A percentile compares a stretch with the other conserved stretches of the same genome.
phyloP scores from a whole-genome alignment of 1,140 invertebrate species.

The Globodera rostochiensis region DNA sequence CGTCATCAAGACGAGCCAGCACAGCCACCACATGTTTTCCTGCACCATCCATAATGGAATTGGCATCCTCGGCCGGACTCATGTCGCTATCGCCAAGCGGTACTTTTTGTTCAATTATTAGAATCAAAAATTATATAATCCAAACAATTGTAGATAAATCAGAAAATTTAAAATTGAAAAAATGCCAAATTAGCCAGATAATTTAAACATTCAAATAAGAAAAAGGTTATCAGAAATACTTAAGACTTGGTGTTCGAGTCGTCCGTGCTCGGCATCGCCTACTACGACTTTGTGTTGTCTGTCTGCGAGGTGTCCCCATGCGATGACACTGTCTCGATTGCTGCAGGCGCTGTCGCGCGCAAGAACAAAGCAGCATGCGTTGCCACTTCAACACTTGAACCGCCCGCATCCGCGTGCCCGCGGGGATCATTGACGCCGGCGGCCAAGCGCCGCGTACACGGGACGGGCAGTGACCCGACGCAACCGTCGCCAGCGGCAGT shows the following conservation, averaged over 20 bases:
- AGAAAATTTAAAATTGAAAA: too few relatives aligned
- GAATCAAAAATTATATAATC: neutral
- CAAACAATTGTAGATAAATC: too few relatives aligned
- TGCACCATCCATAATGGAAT: constrained; percentile 20
- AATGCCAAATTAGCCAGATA: too few relatives aligned
- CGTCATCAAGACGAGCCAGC: constrained; percentile 11
- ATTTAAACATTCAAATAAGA: too few relatives aligned
- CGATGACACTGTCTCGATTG: neutral
- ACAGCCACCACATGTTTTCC: constrained; percentile 11
- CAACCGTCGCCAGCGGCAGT: neutral
- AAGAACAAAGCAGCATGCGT: too few relatives aligned
- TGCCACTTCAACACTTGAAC: neutral
- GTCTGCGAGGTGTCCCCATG: constrained; percentile 16
- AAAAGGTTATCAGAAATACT: too few relatives aligned
- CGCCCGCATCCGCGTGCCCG: neutral
- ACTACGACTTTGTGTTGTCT: constrained; percentile 58
- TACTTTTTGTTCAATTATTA: neutral
- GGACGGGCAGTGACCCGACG: constrained; percentile 2
- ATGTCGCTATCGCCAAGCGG: constrained; percentile 19
- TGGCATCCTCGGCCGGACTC: constrained; percentile 13
- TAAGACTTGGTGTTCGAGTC: constrained; percentile 31
- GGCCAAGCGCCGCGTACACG: constrained; percentile 2
- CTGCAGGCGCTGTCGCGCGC: neutral
- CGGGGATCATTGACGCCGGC: neutral
- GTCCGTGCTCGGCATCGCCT: constrained; percentile 41